Base-by-base conservation (phyloP, 2,888 invertebrate species). In the Steromphala cineraria region DNA sequence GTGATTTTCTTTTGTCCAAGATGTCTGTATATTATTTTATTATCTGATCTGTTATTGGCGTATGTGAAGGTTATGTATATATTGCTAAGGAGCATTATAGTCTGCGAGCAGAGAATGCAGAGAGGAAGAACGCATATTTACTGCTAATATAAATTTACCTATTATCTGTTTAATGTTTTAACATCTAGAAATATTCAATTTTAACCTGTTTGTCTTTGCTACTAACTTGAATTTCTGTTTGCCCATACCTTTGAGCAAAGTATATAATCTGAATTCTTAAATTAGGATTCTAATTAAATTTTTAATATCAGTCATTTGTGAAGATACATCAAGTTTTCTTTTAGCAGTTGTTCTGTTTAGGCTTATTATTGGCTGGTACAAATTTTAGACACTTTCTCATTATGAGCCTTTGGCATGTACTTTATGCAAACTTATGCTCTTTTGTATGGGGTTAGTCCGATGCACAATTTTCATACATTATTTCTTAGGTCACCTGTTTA, bases 221-320 rank as follows among this genome's bases (percentile, higher is more conserved):
- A 71, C 71, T 71, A 71, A 71, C 71, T 31, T 71, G 71, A 36
- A 71, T 36, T 71, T 71, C 36, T 55, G 53, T 53, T 53, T 76
- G 76, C 76, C 76, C 76, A 76, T 76, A 76, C 76, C 76, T 76
- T 53, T 76, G 76, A 76, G 76, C 76, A 76, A 71, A 71, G 62
- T 31, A 13, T 71, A 31, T 19, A 8, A 31, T 71, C 36, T 31
- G 71, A 71, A 71, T 36, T 71, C 71, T 71, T 71, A 71, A 36
- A 19, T 19, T 36, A 15, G 36, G 71, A 40, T 71, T 71, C 71
- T 71, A 36, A 36, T n/a, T 71, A 71, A 71, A 71, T 71, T 71
- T 71, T 71, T 71, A 71, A 31, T 71, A 28, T 28, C 62, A 71
- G 46, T 71, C 40, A 40, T 31, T 36, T 40, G 36, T 71, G 36